Percentiles rank a stretch among this genome's conserved stretches.
phyloP scores from a whole-genome alignment of 2,113 vertebrate genomes.

The Pycnonotus jocosus region DNA sequence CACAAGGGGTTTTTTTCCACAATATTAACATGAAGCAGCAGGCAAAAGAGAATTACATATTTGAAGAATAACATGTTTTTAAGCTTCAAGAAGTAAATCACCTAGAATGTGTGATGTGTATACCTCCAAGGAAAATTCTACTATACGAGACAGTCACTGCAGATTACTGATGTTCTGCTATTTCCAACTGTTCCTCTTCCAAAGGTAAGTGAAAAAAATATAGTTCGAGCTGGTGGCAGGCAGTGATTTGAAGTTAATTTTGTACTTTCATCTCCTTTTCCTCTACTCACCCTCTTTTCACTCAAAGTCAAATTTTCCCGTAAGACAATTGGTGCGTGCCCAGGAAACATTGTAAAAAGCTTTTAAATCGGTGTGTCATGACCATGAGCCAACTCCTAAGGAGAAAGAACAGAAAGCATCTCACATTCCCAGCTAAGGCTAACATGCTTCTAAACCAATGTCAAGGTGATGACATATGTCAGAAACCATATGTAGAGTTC shows the following conservation, averaged over 20 bases:
- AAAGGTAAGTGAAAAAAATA: background rate
- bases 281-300: background rate
- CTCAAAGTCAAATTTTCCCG: background rate
- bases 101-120: background rate
- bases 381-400: background rate
- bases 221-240: background rate
- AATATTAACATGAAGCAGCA: background rate
- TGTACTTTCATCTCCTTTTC: background rate
- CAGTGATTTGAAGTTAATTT: background rate
- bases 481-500: background rate
- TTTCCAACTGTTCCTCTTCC: background rate
- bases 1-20: background rate
- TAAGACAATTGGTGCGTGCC: background rate
- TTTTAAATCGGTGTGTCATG: background rate
- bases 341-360: background rate
- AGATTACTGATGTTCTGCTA: background rate
- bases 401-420: background rate
- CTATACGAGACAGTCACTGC: background rate
- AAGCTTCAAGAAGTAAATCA: background rate
- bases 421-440: background rate
- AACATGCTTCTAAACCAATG: background rate
- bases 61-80: background rate
- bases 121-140: background rate
- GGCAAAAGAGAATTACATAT: background rate
- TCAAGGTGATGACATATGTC: background rate